Base-by-base conservation (phyloP, 2,797 vertebrate species). In the Erpetoichthys calabaricus region DNA sequence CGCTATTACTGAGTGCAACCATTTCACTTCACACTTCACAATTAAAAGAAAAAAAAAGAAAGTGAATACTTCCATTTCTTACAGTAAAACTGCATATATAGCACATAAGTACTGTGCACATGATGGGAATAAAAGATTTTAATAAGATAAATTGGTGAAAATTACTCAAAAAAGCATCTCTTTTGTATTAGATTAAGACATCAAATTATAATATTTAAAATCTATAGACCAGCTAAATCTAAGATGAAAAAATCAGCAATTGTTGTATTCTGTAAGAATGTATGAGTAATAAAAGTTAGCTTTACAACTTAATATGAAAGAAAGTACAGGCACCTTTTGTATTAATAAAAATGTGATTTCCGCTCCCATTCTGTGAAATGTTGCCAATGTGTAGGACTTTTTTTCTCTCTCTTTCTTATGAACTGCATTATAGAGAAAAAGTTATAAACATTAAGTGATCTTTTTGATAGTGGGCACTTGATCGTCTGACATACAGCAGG, bases 21-120 rank as follows among this genome's bases (percentile, higher is more conserved):
- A 87, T 91, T 94, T 91, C 89, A 91, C 88, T 96, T 97, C 91
- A 81, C 91, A 97, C 91, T 86, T 92, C 82, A 80, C 86, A 85
- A 95, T 93, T 94, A 95, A 93, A 94, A 94, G 83, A 81, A 80
- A 82, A 85, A 86, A 85, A 77, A 78, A 89, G 82, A 85, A 76
- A 81, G 77, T 72, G 71, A 63, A 71, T 72, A 70, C 60, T 68
- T 68, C 57, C 56, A 57, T 8, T 50, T 57, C 61, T 57, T 56
- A 25, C 25, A 25, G 25, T 25, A 25, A 25, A 25, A 25, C 51
- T 51, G 41, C 9, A 5, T 9, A 51, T 51, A 9, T 25, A n/a
- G 8, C 41, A 51, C 8, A 51, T n/a, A 51, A 5, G 50, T 51
- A 25, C 8, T 51, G 50, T 51, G 50, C 41, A 51, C 8, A n/a